These are phyloP conservation scores for Dicycla oo DNA, from an alignment of 2,888 invertebrate species.

Conservation along the genomic window DNA sequence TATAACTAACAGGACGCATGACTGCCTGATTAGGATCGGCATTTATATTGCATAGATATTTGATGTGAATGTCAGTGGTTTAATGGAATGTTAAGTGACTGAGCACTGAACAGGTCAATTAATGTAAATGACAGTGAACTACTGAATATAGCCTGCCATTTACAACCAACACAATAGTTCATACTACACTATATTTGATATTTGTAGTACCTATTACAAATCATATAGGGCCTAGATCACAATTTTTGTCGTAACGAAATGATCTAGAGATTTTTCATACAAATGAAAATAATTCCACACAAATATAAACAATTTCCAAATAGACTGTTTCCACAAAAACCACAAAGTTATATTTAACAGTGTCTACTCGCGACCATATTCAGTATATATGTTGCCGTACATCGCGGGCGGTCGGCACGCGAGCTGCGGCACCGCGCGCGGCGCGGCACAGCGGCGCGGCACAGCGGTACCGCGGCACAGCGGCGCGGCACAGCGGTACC, in stretches of 20 bases:
- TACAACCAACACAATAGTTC: neutral
- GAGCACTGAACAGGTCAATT: constrained; percentile 12
- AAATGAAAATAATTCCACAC: neutral
- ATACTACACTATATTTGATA: neutral
- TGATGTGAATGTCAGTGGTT: constrained; percentile 25
- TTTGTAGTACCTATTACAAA: neutral
- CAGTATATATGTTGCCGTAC: constrained; percentile 7
- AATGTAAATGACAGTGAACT: neutral
- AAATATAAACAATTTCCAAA: constrained; percentile 24
- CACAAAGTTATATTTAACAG: constrained; percentile 47
- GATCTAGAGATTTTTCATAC: neutral
- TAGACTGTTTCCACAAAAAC: constrained; percentile 28
- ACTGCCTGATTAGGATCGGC: constrained; percentile 12
- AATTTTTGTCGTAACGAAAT: neutral
- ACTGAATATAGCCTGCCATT: neutral
- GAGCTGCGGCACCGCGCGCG: constrained; percentile 3
- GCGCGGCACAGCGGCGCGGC: no score
- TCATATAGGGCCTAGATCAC: neutral
- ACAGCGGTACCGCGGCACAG: no score
- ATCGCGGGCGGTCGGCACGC: constrained; percentile 34
- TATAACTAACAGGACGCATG: constrained; percentile 15
- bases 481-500: neutral
- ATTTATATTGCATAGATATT: constrained; percentile 28
- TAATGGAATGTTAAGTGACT: constrained; percentile 32
- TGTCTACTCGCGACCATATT: constrained; percentile 14